Evolutionary conservation across 2,113 vertebrate genomes (phyloP).

Genomic region (Lepus timidus): DNA sequence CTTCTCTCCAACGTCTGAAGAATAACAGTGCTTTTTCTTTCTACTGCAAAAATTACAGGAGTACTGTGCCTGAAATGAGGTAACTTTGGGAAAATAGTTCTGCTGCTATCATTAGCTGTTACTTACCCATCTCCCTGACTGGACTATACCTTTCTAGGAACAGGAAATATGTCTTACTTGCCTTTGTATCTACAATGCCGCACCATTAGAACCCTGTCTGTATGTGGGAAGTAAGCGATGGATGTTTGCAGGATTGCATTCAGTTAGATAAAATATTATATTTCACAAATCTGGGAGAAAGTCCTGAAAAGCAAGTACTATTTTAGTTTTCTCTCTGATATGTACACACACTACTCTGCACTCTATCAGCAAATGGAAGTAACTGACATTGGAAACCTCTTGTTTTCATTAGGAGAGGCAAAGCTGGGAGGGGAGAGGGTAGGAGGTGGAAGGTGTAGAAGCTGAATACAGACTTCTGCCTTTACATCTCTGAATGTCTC

Average conservation of each 20-base stretch:
- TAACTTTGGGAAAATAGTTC: neutral
- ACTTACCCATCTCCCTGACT: neutral
- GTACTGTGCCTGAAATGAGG: neutral
- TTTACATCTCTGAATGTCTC: neutral
- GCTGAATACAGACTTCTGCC: neutral
- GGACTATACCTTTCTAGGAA: neutral
- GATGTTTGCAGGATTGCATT: constrained; percentile 18
- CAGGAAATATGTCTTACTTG: neutral
- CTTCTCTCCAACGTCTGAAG: neutral
- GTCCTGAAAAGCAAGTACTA: neutral
- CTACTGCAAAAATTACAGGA: neutral
- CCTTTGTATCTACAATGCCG: neutral
- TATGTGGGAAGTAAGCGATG: neutral
- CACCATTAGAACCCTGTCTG: neutral
- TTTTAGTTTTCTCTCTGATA: neutral
- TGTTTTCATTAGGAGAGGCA: neutral
- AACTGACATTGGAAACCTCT: neutral
- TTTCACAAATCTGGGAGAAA: constrained; percentile 2
- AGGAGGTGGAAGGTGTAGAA: neutral
- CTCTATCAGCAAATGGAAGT: neutral
- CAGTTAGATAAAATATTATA: neutral
- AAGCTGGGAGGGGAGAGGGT: neutral
- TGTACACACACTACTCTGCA: neutral
- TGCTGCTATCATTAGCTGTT: neutral
- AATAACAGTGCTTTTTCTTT: neutral